Conservation (phyloP, 2,797 vertebrate genomes). For the Macroramphosus scolopax region DNA sequence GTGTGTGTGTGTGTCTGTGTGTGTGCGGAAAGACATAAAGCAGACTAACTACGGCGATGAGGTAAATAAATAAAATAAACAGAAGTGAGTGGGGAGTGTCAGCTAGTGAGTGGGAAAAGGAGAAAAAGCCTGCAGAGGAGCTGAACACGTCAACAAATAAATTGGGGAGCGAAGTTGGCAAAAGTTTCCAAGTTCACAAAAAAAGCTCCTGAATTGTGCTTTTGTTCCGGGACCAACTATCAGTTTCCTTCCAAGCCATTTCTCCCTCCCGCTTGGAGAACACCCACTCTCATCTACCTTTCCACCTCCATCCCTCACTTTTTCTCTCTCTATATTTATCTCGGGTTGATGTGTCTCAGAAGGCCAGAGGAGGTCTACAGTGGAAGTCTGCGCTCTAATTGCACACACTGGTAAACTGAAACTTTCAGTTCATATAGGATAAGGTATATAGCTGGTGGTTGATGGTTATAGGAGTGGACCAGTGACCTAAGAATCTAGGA, state of each 20-base stretch:
- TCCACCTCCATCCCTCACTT: slow-evolving; percentile 39
- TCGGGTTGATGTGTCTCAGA: slow-evolving; percentile 25
- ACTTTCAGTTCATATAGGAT: no score
- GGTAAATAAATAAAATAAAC: no score
- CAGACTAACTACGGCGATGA: slow-evolving; percentile 12
- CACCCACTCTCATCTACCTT: slow-evolving; percentile 47
- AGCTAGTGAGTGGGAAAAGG: no score
- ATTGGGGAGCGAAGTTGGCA: slow-evolving; percentile 42
- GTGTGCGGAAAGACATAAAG: slow-evolving; percentile 13
- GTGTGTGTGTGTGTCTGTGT: background rate
- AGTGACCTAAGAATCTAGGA: no score
- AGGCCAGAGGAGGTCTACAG: slow-evolving; percentile 25
- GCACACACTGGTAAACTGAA: no score
- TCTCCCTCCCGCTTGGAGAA: slow-evolving; percentile 25
- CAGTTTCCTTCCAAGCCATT: slow-evolving; percentile 43
- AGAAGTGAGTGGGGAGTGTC: no score
- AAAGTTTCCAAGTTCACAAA: slow-evolving; percentile 49
- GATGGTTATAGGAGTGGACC: slow-evolving; percentile 51
- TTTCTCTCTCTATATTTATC: slow-evolving; percentile 40
- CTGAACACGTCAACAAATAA: slow-evolving; percentile 26
- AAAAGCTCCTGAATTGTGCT: slow-evolving; percentile 38
- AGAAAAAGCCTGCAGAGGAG: no score
- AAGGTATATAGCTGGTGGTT: no score
- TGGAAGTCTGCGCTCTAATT: slow-evolving; percentile 16
- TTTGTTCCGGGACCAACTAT: slow-evolving; percentile 51